Base-by-base conservation (phyloP, 2,888 invertebrate genomes). In the Iselma pallidipennis region DNA sequence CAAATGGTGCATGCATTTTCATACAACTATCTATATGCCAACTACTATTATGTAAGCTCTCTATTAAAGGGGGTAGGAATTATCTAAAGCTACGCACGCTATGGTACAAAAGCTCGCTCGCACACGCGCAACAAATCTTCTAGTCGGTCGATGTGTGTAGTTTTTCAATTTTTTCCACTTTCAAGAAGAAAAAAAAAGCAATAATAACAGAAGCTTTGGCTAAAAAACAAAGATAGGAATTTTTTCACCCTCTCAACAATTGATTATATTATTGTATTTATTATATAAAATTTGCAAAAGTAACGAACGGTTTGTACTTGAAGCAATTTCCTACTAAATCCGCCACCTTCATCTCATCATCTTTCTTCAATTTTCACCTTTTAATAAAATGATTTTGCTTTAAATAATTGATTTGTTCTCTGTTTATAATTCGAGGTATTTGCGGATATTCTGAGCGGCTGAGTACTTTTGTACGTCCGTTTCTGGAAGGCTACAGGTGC, bases 201-300 rank as follows among this genome's bases (percentile, higher is more conserved):
- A 58, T 49, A 65, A 55, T 52, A 60, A 61, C 61, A 37, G n/a
- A 71, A 71, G 71, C 73, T 73, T 74, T 72, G 73, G 72, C 71
- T 73, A 75, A 73, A n/a, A n/a, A 42, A 72, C 70, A 73, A 74
- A 76, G 74, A 73, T 78, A 79, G 77, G 76, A 78, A 76, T 78
- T 77, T 76, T 71, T 78, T 76, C 77, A 78, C 76, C 77, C 76
- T 42, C n/a, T 81, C 77, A 81, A 81, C 81, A 80, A 78, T 78
- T 71, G 78, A 74, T 80, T 80, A 80, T 77, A 79, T 77, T 74
- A 75, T 77, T 74, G 72, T 73, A 66, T 69, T 76, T 77, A 72
- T 83, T 83, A 84, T 83, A 87, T 87, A 87, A 87, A 88, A 87
- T 87, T 87, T 88, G 86, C 86, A 87, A 87, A 88, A 87, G 86